Percentiles rank a stretch among this genome's conserved stretches.
Conservation (phyloP, 2,113 vertebrate genomes). For the Pholis gunnellus region DNA sequence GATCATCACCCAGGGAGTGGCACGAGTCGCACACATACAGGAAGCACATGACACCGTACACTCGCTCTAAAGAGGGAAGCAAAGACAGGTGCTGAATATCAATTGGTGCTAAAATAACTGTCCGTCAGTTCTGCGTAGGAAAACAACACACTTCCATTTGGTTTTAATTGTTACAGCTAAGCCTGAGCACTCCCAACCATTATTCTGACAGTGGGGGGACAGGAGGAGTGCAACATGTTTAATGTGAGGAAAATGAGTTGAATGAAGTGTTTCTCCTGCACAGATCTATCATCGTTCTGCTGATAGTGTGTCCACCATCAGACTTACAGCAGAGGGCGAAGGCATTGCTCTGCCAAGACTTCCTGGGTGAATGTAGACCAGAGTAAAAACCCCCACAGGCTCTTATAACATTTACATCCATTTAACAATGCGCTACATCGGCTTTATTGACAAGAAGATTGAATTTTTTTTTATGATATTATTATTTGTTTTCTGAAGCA, state of each 20-base stretch:
- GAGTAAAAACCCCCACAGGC: not conserved
- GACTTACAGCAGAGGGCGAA: constrained; percentile 9
- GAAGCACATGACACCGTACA: constrained; percentile 30
- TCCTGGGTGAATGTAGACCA: constrained; percentile 1
- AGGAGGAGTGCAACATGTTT: constrained; percentile 43
- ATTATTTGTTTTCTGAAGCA: not conserved
- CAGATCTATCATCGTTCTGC: constrained; percentile 33
- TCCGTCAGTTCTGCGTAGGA: constrained; percentile 41
- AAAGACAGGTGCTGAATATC: constrained; percentile 49
- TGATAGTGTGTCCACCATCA: constrained; percentile 33
- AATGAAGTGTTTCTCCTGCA: constrained; percentile 35
- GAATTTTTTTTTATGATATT: not conserved
- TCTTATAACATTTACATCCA: not conserved
- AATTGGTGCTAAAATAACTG: constrained; percentile 37
- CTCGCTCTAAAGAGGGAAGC: constrained; percentile 7
- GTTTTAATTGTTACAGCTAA: constrained; percentile 56
- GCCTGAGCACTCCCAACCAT: constrained; percentile 23
- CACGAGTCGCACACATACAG: constrained; percentile 35
- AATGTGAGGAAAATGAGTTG: constrained; percentile 37
- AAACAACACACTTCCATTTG: constrained; percentile 45
- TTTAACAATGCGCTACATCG: not conserved
- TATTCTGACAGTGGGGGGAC: constrained; percentile 30
- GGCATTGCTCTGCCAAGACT: not conserved
- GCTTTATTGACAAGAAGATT: not conserved
- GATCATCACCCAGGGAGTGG: constrained; percentile 69